phyloP scores from a whole-genome alignment of 2,113 vertebrate genomes.

The Ceyx melanurus region DNA sequence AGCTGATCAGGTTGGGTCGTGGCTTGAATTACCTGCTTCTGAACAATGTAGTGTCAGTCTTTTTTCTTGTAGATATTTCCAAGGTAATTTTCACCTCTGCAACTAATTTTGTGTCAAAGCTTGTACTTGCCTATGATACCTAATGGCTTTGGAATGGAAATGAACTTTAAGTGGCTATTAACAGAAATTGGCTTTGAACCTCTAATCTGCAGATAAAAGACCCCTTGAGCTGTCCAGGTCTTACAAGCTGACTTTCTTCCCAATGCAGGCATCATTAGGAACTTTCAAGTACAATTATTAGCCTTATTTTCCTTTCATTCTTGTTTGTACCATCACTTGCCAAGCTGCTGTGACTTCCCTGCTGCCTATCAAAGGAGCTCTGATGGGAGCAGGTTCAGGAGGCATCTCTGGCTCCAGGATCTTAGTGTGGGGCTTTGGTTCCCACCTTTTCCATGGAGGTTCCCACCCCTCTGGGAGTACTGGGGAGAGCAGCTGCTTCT shows the following conservation, averaged over 20 bases:
- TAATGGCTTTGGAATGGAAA: conserved; percentile 25
- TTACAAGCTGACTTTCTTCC: background rate
- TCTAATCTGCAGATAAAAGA: background rate
- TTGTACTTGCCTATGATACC: background rate
- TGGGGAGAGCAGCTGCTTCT: background rate
- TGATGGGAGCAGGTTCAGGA: background rate
- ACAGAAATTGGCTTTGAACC: conserved; percentile 27
- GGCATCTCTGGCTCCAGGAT: background rate
- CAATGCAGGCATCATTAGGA: background rate
- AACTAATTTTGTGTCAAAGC: conserved; percentile 22
- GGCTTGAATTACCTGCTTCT: background rate
- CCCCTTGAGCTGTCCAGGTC: background rate
- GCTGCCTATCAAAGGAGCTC: background rate
- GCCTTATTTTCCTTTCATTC: background rate
- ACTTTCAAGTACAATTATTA: background rate
- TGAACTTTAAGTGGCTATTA: conserved; percentile 31
- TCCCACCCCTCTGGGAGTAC: background rate
- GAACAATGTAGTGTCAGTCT: background rate
- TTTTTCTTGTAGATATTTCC: background rate
- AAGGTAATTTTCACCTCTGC: conserved; percentile 27
- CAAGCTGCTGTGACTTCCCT: background rate
- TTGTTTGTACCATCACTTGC: no score
- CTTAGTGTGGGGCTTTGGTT: background rate
- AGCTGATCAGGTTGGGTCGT: background rate
- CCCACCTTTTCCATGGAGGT: background rate